phyloP scores from a whole-genome alignment of 1,140 invertebrate species.

The Metopolophium dirhodum region DNA sequence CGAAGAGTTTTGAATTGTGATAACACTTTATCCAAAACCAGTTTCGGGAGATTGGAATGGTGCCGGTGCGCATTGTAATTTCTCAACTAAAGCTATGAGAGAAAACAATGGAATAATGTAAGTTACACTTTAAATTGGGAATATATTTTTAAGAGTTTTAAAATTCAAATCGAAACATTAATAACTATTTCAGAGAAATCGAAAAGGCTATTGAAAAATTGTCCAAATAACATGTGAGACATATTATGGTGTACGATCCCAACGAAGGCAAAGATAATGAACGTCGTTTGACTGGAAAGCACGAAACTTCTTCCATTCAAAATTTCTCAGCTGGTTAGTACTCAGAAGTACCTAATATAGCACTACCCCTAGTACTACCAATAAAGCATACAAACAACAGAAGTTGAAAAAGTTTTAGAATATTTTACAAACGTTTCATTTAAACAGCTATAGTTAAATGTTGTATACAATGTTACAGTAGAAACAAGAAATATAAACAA shows the following conservation, averaged over 20 bases:
- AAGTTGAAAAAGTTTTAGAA: background rate
- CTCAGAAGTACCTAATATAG: background rate
- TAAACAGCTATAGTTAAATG: background rate
- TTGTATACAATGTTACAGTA: too few relatives aligned
- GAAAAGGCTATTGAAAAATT: conserved; percentile 83
- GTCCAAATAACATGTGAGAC: conserved; percentile 80
- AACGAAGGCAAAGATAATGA: conserved; percentile 82
- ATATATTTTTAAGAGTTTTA: background rate
- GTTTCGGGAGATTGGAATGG: conserved; percentile 88
- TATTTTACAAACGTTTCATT: too few relatives aligned
- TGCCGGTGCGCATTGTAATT: conserved; percentile 89
- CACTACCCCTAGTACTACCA: too few relatives aligned
- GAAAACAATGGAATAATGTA: conserved; percentile 76
- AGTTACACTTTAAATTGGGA: conserved; percentile 56
- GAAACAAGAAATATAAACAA: too few relatives aligned
- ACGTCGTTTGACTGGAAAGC: conserved; percentile 83
- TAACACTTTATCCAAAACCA: conserved; percentile 87
- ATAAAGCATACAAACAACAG: too few relatives aligned
- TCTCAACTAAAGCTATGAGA: conserved; percentile 88
- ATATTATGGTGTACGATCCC: conserved; percentile 91
- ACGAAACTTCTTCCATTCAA: conserved; percentile 85
- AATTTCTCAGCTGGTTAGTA: conserved; percentile 74
- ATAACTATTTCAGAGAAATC: conserved; percentile 68
- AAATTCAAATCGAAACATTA: background rate
- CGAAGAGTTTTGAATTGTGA: conserved; percentile 90